phyloP scores from a whole-genome alignment of 2,797 vertebrate genomes.

The Chrosomus eos region DNA sequence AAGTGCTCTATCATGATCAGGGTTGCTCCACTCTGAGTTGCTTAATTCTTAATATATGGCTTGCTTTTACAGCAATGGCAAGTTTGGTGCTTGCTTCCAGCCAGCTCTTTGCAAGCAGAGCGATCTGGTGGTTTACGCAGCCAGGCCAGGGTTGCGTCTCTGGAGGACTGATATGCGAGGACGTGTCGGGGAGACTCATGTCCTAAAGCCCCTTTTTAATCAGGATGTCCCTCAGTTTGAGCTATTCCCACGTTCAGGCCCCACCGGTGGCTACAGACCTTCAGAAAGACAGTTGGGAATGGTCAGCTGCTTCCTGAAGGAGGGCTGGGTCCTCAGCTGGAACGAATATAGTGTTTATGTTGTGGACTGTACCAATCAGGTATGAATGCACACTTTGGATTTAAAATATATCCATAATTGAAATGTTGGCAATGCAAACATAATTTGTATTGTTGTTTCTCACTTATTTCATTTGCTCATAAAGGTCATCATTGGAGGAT shows the following conservation, averaged over 20 bases:
- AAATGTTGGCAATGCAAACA: not conserved
- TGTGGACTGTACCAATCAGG: constrained; percentile 89
- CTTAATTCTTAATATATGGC: not conserved
- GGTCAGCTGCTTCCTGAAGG: constrained; percentile 86
- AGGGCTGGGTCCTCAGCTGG: constrained; percentile 96
- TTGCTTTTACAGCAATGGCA: constrained; percentile 80
- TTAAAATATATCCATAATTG: not conserved
- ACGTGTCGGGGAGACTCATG: constrained; percentile 88
- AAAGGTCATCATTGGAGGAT: constrained; percentile 88
- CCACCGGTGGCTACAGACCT: constrained; percentile 74
- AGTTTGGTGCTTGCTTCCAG: constrained; percentile 94
- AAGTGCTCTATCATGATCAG: not conserved
- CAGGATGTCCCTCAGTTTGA: constrained; percentile 85
- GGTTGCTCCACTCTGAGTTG: not conserved
- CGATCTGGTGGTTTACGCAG: constrained; percentile 88
- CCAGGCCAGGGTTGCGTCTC: constrained; percentile 90
- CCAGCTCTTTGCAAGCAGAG: constrained; percentile 96
- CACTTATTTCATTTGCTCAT: constrained; percentile 9
- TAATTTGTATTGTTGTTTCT: constrained; percentile 10
- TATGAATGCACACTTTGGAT: constrained; percentile 59
- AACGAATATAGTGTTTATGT: constrained; percentile 95
- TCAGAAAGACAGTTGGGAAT: constrained; percentile 89
- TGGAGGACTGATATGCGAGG: constrained; percentile 90
- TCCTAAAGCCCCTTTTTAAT: constrained; percentile 86
- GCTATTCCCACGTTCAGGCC: constrained; percentile 84